Evolutionary conservation across 2,113 vertebrate genomes (phyloP).

Genomic region (Cyphomyrus discorhynchus): DNA sequence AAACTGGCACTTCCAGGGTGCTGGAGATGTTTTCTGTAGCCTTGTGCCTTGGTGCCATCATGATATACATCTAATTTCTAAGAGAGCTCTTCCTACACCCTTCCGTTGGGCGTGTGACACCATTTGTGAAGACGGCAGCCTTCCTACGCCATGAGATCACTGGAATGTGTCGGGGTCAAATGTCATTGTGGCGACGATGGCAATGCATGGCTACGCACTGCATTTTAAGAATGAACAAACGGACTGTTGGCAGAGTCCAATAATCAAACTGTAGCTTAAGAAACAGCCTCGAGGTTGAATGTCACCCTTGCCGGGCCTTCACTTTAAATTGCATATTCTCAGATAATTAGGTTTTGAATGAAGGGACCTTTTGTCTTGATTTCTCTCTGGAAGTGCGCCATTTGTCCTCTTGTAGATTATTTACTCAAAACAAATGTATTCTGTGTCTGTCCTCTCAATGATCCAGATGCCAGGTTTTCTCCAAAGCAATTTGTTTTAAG

Average conservation of each 20-base stretch:
- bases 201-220: background rate
- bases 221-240: background rate
- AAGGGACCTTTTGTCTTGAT: slow-evolving; percentile 6
- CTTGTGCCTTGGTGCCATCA: background rate
- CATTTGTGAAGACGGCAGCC: background rate
- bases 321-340: background rate
- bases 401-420: slow-evolving; percentile 9
- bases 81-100: background rate
- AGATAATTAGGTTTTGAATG: slow-evolving; percentile 18
- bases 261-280: background rate
- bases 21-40: background rate
- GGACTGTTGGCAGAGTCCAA: background rate
- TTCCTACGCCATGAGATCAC: background rate
- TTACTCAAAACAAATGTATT: slow-evolving; percentile 4
- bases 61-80: background rate
- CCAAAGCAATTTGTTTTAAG: slow-evolving; percentile 17
- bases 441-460: background rate
- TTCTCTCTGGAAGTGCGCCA: slow-evolving; percentile 8
- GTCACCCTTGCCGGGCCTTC: background rate
- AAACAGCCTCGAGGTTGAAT: background rate
- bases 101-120: background rate
- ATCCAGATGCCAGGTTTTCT: slow-evolving; percentile 2
- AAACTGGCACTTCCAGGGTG: background rate
- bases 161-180: background rate
- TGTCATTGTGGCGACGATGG: background rate